phyloP scores from a whole-genome alignment of 2,888 invertebrate genomes.

The Pandemis corylana region DNA sequence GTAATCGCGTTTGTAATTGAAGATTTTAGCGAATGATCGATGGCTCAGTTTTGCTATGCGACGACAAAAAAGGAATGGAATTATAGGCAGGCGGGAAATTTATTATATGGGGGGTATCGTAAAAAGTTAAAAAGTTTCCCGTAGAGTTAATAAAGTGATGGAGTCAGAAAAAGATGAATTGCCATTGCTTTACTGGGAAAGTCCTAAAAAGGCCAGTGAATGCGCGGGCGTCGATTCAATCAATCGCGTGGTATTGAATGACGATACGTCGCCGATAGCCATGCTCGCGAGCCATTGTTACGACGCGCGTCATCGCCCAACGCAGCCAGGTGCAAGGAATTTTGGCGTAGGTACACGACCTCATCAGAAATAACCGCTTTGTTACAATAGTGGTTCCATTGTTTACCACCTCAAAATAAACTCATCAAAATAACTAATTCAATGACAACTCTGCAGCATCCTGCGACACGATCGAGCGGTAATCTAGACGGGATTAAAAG shows the following conservation, averaged over 20 bases:
- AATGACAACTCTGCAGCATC: conserved; percentile 24
- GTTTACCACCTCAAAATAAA: conserved; percentile 61
- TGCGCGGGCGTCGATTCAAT: conserved; percentile 49
- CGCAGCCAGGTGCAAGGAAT: conserved; percentile 53
- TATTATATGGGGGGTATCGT: not conserved
- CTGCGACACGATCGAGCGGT: not conserved
- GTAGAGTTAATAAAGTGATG: conserved; percentile 31
- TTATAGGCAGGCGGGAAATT: conserved; percentile 2
- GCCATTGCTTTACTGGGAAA: conserved; percentile 39
- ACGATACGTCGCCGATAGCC: conserved; percentile 53
- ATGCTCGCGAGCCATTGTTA: conserved; percentile 51
- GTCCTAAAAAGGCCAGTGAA: conserved; percentile 48
- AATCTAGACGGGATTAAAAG: conserved; percentile 31
- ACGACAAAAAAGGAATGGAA: conserved; percentile 16
- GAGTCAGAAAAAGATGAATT: conserved; percentile 31
- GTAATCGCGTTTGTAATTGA: conserved; percentile 57
- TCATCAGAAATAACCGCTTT: conserved; percentile 62
- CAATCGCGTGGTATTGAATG: conserved; percentile 35
- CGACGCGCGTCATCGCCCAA: conserved; percentile 44
- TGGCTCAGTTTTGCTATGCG: conserved; percentile 34
- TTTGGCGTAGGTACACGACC: conserved; percentile 70
- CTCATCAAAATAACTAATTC: conserved; percentile 44
- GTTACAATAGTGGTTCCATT: conserved; percentile 64
- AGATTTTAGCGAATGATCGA: conserved; percentile 52
- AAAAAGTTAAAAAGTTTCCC: not conserved